These are phyloP conservation scores for Scyliorhinus canicula DNA, from an alignment of 2,797 vertebrate genomes.

Conservation along the genomic window DNA sequence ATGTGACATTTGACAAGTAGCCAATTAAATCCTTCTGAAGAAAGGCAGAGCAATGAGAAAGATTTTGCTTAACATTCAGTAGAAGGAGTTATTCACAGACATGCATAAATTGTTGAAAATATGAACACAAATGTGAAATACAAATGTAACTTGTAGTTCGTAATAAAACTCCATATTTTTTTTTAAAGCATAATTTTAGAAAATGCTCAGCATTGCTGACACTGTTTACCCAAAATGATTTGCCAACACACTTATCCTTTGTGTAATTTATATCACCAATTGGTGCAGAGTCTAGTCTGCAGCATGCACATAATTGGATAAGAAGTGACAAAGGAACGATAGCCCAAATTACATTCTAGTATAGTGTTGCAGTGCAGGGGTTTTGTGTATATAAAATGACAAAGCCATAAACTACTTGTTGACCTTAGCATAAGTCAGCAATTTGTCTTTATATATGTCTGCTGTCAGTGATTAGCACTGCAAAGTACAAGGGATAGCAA, in stretches of 20 bases:
- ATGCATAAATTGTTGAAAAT: neutral
- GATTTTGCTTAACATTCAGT: neutral
- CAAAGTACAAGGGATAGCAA: slow-evolving; percentile 66
- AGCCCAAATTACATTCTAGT: slow-evolving; percentile 73
- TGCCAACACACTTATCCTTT: slow-evolving; percentile 74
- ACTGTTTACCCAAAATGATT: slow-evolving; percentile 76
- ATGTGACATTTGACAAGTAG: slow-evolving; percentile 29
- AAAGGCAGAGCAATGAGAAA: slow-evolving; percentile 15
- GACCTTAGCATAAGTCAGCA: slow-evolving; percentile 88
- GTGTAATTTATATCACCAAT: slow-evolving; percentile 82
- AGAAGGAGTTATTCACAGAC: neutral
- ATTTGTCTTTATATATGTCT: slow-evolving; percentile 94
- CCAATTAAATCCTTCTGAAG: neutral
- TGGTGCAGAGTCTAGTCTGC: slow-evolving; percentile 77
- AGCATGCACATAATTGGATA: slow-evolving; percentile 71
- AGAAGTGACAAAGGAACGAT: slow-evolving; percentile 75
- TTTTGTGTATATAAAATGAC: slow-evolving; percentile 97
- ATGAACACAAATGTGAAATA: slow-evolving; percentile 3
- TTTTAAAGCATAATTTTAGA: neutral
- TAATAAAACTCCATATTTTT: neutral
- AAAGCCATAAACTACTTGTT: slow-evolving; percentile 94
- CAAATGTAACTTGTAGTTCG: neutral
- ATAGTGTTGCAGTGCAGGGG: slow-evolving; percentile 67
- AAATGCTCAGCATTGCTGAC: slow-evolving; percentile 22
- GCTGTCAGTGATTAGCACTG: slow-evolving; percentile 56